Percentiles rank a stretch among this genome's conserved stretches.
These are phyloP conservation scores for Tribolium castaneum DNA, from an alignment of 1,140 invertebrate genomes.

Conservation along the genomic window DNA sequence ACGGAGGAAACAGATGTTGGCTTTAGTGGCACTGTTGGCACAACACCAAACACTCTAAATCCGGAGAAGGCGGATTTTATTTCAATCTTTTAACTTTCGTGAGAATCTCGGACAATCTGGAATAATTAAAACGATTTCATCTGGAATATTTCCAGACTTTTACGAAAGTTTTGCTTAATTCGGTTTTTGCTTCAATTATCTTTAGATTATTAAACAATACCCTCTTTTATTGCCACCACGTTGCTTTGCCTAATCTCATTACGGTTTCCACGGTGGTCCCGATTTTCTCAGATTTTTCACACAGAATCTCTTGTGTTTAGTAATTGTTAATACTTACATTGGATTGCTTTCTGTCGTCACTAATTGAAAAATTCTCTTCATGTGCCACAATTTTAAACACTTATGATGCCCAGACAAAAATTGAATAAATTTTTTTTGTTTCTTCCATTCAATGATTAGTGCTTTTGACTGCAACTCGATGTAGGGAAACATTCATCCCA, in stretches of 20 bases:
- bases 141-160: conserved; percentile 45
- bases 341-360: too few relatives aligned
- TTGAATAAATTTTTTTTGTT: too few relatives aligned
- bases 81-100: conserved; percentile 39
- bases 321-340: too few relatives aligned
- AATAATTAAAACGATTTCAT: conserved; percentile 51
- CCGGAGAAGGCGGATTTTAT: conserved; percentile 38
- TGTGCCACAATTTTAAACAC: too few relatives aligned
- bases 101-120: conserved; percentile 43
- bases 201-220: conserved; percentile 46
- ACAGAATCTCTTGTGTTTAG: not conserved
- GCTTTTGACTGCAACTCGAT: too few relatives aligned
- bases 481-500: too few relatives aligned
- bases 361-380: too few relatives aligned
- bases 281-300: not conserved
- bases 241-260: conserved; percentile 14
- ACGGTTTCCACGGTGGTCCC: not conserved
- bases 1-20: conserved; percentile 15
- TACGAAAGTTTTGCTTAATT: conserved; percentile 47
- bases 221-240: conserved; percentile 16
- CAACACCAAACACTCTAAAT: conserved; percentile 21
- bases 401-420: too few relatives aligned
- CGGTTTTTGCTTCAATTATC: conserved; percentile 49
- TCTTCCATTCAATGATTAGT: too few relatives aligned
- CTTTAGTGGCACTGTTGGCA: conserved; percentile 17